Percentiles rank a stretch among this genome's conserved stretches.
phyloP scores from a whole-genome alignment of 2,113 vertebrate genomes.

The Silurus glanis region DNA sequence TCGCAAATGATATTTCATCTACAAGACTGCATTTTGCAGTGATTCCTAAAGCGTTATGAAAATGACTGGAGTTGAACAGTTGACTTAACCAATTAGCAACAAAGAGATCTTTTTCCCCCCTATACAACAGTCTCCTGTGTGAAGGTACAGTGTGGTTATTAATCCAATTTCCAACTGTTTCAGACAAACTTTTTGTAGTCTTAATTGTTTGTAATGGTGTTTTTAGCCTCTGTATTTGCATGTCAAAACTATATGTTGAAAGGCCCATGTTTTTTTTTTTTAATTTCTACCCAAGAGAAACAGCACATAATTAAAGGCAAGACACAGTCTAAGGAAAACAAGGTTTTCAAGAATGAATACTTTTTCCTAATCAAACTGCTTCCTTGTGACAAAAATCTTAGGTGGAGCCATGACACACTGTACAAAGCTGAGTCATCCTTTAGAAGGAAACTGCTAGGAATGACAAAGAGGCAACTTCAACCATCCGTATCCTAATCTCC shows the following conservation, averaged over 20 bases:
- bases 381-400: conserved; percentile 40
- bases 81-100: not conserved
- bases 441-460: not conserved
- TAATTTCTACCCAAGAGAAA: not conserved
- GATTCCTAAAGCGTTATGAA: not conserved
- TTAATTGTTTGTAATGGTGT: not conserved
- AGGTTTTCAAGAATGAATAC: not conserved
- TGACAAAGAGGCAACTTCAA: not conserved
- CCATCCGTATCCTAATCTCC: conserved; percentile 19
- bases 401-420: not conserved
- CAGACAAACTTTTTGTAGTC: not conserved
- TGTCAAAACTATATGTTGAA: not conserved
- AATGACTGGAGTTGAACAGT: not conserved
- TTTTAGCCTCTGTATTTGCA: not conserved
- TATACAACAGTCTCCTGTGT: not conserved
- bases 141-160: too few relatives aligned
- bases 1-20: not conserved
- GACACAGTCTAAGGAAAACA: not conserved
- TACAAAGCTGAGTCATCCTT: conserved; percentile 34
- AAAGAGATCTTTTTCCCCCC: not conserved
- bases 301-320: not conserved
- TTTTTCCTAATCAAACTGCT: conserved; percentile 56
- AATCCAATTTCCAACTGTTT: not conserved
- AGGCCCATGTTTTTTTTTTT: not conserved
- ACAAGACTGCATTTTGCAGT: not conserved